phyloP scores from a whole-genome alignment of 2,113 vertebrate species.

The Myrmecophaga tridactyla region DNA sequence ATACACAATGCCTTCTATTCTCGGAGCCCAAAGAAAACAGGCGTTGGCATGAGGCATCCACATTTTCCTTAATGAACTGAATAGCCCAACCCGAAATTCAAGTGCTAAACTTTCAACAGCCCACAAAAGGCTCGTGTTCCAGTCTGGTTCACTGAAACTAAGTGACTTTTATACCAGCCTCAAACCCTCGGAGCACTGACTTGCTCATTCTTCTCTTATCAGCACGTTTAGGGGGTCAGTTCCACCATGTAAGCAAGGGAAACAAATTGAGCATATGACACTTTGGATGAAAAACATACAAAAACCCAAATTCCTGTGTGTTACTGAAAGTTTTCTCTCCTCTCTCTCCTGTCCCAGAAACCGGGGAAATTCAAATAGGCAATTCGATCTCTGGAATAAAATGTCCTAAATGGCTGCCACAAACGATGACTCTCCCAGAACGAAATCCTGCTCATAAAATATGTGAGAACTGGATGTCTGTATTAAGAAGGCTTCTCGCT shows the following conservation, averaged over 20 bases:
- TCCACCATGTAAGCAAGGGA: constrained; percentile 57
- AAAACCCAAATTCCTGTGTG: neutral
- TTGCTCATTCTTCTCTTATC: constrained; percentile 64
- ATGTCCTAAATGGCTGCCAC: neutral
- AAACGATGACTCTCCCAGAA: neutral
- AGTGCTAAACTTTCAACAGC: constrained; percentile 74
- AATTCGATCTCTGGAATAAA: neutral
- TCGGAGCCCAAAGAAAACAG: constrained; percentile 65
- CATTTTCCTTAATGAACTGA: constrained; percentile 69
- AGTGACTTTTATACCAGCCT: constrained; percentile 62
- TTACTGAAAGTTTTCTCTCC: neutral
- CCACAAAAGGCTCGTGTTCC: constrained; percentile 73
- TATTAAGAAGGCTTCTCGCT: neutral
- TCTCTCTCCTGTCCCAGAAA: neutral
- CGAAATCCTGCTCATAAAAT: neutral
- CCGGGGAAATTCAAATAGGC: neutral
- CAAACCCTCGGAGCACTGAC: constrained; percentile 38
- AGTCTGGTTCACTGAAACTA: constrained; percentile 58
- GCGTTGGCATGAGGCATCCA: constrained; percentile 63
- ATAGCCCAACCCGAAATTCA: constrained; percentile 74
- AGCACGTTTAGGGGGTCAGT: constrained; percentile 59
- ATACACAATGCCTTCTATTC: constrained; percentile 69
- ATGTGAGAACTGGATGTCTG: fast-evolving
- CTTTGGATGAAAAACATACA: neutral
- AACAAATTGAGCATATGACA: constrained; percentile 36